Base-by-base conservation (phyloP, 1,140 invertebrate genomes). In the Diorhabda elongata region DNA sequence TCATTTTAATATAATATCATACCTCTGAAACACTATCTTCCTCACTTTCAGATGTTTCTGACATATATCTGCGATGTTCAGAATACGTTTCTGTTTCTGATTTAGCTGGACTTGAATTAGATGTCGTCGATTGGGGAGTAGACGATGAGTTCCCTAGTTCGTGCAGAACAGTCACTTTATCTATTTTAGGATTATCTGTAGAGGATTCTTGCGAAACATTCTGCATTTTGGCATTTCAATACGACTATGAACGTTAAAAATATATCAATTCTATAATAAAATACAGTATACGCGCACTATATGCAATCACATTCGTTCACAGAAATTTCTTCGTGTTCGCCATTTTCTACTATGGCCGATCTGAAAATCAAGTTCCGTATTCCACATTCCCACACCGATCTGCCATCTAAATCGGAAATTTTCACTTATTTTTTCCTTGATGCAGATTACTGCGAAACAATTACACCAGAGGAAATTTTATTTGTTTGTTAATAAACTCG, bases 21-120 rank as follows among this genome's bases (percentile, higher is more conserved):
- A 95, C 93, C 91, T 94, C 93, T 77, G 92, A 94, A 81, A 93
- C 92, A 84, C 93, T 94, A 82, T 95, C 93, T 83, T 95, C 93
- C 82, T 95, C 93, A 82, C 92, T 95, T 85, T 93, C 92, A 74
- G 92, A 95, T 82, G 92, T 89, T 85, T 94, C 92, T 83, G 91
- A 91, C 87, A 92, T 90, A 87, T 90, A 92, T 87, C 88, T 89
- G 75, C 91, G 88, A 83, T 90, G 89, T 84, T 90, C 89, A 78
- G 89, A 87, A 84, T 90, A 89, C 81, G 88, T 90, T 85, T 91
- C 89, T 81, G 88, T 90, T 86, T 90, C 89, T 79, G 89, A 90
- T 84, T 90, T 90, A 78, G 88, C 88, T 79, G 89, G 89, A 78
- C 85, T 88, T 72, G 86, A 87, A 78, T 84, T 86, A 47, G 73